Conservation (phyloP, 2,113 vertebrate species). For the Myotis brandtii region DNA sequence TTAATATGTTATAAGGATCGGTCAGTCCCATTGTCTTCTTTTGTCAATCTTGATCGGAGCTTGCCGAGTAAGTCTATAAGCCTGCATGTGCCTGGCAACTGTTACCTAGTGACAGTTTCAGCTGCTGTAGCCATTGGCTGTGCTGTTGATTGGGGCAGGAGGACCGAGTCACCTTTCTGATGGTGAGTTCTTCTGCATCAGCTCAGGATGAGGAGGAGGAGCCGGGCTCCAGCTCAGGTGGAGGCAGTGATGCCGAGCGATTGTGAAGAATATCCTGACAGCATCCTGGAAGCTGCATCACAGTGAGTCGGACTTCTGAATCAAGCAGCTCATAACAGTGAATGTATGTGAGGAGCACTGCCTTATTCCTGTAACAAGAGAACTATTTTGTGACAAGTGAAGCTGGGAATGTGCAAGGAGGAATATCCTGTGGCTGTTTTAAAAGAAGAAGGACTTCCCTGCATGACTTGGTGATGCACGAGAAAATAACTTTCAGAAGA, state of each 20-base stretch:
- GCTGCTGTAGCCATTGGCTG: slow-evolving; percentile 89
- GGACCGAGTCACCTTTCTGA: slow-evolving; percentile 89
- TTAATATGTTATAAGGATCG: slow-evolving; percentile 62
- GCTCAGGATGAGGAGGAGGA: slow-evolving; percentile 79
- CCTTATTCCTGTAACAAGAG: slow-evolving; percentile 73
- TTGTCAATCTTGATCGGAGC: slow-evolving; percentile 88
- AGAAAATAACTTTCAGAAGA: slow-evolving; percentile 86
- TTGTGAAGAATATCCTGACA: slow-evolving; percentile 82
- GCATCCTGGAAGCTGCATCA: slow-evolving; percentile 80
- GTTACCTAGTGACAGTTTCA: slow-evolving; percentile 91
- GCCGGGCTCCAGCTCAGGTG: slow-evolving; percentile 91
- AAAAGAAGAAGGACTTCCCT: slow-evolving; percentile 79
- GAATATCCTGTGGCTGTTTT: slow-evolving; percentile 77
- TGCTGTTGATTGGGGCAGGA: slow-evolving; percentile 85
- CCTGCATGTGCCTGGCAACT: slow-evolving; percentile 90
- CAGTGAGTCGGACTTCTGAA: slow-evolving; percentile 70
- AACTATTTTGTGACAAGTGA: slow-evolving; percentile 62
- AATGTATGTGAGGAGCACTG: slow-evolving; percentile 81
- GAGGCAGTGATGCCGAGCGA: slow-evolving; percentile 82
- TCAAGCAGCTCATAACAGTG: slow-evolving; percentile 77
- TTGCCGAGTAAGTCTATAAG: slow-evolving; percentile 87
- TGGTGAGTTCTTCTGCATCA: slow-evolving; percentile 85
- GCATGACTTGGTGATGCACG: slow-evolving; percentile 67
- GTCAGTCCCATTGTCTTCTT: slow-evolving; percentile 83
- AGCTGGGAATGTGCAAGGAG: slow-evolving; percentile 71